These are phyloP conservation scores for Ephydatia muelleri DNA, from an alignment of 37 sponge, comb jelly and placozoan genomes.

Conservation along the genomic window DNA sequence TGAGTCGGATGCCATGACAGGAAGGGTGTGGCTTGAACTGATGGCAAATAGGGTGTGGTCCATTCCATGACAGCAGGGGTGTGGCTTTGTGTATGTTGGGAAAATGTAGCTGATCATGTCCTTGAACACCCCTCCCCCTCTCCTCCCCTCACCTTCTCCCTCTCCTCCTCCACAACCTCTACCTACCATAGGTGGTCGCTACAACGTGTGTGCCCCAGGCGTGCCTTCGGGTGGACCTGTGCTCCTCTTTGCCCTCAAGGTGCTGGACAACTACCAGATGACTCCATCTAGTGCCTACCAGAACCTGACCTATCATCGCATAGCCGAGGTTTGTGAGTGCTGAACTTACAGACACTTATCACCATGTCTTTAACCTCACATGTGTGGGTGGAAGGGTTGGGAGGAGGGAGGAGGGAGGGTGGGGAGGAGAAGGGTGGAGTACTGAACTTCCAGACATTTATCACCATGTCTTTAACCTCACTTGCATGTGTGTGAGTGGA, in stretches of 20 bases:
- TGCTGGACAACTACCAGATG: constrained; percentile 53
- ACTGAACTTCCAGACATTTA: too few species aligned
- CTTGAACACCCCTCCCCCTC: not conserved
- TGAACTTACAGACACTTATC: not conserved
- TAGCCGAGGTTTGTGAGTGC: constrained; percentile 47
- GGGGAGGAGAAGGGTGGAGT: too few species aligned
- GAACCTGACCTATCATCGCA: constrained; percentile 64
- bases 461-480: too few species aligned
- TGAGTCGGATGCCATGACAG: too few species aligned
- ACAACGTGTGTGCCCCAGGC: constrained; percentile 56
- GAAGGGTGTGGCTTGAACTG: too few species aligned
- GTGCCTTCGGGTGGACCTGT: constrained; percentile 76
- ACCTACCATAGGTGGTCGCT: constrained; percentile 16
- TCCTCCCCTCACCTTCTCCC: not conserved
- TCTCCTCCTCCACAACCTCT: not conserved
- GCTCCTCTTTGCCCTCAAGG: constrained; percentile 68
- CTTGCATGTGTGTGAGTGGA: too few species aligned
- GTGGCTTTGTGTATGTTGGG: not conserved
- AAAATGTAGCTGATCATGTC: not conserved
- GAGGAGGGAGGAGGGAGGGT: too few species aligned
- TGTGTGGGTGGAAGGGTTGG: too few species aligned
- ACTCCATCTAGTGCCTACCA: not conserved
- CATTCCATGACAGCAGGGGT: too few species aligned
- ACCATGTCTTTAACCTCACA: not conserved
- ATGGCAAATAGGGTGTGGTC: too few species aligned